These are phyloP conservation scores for Silurus lanzhouensis DNA, from an alignment of 2,797 vertebrate genomes.

Conservation along the genomic window DNA sequence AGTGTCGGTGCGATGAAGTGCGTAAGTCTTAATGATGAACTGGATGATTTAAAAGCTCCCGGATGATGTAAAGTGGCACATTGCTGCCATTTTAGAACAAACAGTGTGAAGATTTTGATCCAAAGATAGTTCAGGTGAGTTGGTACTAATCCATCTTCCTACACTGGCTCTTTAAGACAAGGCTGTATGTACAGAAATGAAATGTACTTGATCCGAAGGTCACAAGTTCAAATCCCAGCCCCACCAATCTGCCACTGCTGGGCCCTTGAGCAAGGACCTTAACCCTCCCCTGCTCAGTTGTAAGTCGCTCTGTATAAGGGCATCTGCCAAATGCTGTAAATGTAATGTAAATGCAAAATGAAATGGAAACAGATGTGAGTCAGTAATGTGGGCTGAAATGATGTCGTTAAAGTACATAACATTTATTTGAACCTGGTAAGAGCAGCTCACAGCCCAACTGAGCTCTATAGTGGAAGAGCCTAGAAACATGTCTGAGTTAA, in stretches of 20 bases:
- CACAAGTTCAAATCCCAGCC: too few relatives aligned
- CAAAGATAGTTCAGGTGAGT: not conserved
- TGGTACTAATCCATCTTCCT: conserved; percentile 19
- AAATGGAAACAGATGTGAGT: conserved; percentile 48
- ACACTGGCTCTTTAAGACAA: not conserved
- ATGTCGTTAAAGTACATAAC: conserved; percentile 15
- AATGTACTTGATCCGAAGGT: not conserved
- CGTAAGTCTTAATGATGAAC: not conserved
- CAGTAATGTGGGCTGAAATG: conserved; percentile 30
- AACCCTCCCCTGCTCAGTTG: too few relatives aligned
- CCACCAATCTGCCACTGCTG: too few relatives aligned
- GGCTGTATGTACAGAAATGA: conserved; percentile 29
- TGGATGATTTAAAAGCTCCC: not conserved
- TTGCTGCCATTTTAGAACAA: conserved; percentile 15
- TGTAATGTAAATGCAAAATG: not conserved
- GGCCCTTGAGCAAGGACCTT: too few relatives aligned
- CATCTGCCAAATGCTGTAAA: too few relatives aligned
- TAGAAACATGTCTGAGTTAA: not conserved
- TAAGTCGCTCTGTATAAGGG: too few relatives aligned
- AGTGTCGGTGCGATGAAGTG: not conserved
- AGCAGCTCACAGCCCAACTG: conserved; percentile 21
- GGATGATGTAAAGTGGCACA: conserved; percentile 1
- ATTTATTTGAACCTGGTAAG: conserved; percentile 4
- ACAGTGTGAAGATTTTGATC: not conserved
- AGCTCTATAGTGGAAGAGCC: not conserved